Conservation (phyloP, 2,797 vertebrate genomes). For the Acestrorhynchus altus region DNA sequence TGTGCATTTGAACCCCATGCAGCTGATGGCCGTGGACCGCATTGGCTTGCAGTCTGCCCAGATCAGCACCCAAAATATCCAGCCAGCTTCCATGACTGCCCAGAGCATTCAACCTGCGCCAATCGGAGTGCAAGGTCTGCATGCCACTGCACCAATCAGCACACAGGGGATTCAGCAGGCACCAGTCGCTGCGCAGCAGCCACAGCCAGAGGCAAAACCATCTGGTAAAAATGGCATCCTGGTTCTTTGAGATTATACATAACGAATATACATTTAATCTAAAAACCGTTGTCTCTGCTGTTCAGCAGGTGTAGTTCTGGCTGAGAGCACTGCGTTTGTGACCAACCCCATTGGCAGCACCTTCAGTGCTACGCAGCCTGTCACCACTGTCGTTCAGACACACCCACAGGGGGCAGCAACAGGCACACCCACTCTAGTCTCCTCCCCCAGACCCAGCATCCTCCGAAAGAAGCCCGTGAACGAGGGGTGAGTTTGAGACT, state of each 20-base stretch:
- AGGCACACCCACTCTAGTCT: constrained; percentile 87
- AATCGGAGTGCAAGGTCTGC: constrained; percentile 90
- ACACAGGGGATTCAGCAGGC: constrained; percentile 90
- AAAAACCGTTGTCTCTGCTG: constrained; percentile 17
- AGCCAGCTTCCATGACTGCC: constrained; percentile 85
- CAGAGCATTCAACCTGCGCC: constrained; percentile 92
- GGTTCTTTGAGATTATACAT: too few relatives aligned
- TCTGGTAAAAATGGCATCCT: constrained; percentile 79
- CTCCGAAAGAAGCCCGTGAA: constrained; percentile 94
- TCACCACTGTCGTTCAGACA: constrained; percentile 91
- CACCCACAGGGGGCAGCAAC: constrained; percentile 88
- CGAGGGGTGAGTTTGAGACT: constrained; percentile 83
- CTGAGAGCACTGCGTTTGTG: constrained; percentile 91
- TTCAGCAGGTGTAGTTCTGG: constrained; percentile 85
- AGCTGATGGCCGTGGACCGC: constrained; percentile 96
- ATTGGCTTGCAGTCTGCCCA: constrained; percentile 92
- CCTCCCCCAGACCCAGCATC: constrained; percentile 95
- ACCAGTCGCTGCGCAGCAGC: constrained; percentile 80
- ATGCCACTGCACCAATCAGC: constrained; percentile 85
- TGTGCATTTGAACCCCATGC: constrained; percentile 97
- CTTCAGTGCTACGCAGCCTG: constrained; percentile 86
- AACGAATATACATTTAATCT: not conserved
- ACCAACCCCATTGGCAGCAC: constrained; percentile 92
- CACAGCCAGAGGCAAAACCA: constrained; percentile 86
- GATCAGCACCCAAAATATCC: constrained; percentile 92